Evolutionary conservation across 2,888 invertebrate genomes (phyloP), one percentile per base, ranked within the genome.

Genomic region (Drosophila trichaetosa): DNA sequence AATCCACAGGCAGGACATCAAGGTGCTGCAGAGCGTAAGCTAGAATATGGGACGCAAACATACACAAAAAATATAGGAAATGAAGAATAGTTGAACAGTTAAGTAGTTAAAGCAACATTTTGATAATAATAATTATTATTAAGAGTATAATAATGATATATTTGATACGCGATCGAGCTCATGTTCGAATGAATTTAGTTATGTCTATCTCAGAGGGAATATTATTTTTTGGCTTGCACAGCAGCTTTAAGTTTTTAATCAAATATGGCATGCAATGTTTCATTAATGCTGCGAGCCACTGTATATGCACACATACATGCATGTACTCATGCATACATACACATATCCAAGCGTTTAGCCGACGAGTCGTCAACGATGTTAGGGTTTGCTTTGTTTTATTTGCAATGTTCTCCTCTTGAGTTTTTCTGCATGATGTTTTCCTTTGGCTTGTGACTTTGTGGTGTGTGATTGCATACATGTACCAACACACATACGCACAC

Each of bases 371-470:
- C 70, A 79, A 75, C 79, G 68, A 75, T 57, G 80, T 63, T 70
- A 71, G 77, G 80, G 66, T 70, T 71, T 76, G 72, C 80, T 78
- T 78, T 78, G 77, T 80, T 76, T 78, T 78, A 80, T 78, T 78
- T 78, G 80, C 64, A 65, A 82, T 76, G 69, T 73, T 76, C 82
- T 74, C 79, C 78, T 72, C 81, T 72, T 78, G 67, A 72, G 69
- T 80, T 81, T 72, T 73, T 73, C 69, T 71, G 70, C 70, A 70
- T 73, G 72, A 80, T 79, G 64, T 76, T 80, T 79, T 79, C 76
- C 80, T 79, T 79, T 79, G 79, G 67, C 67, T 67, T 75, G 76
- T 75, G 79, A 78, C 79, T 77, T 79, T 76, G 75, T 78, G 79
- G 76, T 74, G 65, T 69, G 64, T 69, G 54, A 59, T 64, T 73